Evolutionary conservation across 2,113 vertebrate genomes (phyloP).

Genomic region (Tupaia chinensis): DNA sequence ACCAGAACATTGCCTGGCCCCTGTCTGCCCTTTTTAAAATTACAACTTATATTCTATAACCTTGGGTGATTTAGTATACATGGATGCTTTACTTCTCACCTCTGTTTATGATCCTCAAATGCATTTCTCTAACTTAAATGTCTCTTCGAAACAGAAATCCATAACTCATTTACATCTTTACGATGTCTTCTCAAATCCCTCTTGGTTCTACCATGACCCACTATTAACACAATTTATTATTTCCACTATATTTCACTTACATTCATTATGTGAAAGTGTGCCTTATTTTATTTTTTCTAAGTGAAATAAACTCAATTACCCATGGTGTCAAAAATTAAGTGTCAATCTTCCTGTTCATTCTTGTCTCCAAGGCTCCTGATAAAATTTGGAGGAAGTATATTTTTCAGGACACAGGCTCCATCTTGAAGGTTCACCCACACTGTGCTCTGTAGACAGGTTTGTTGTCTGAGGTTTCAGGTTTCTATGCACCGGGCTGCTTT

Average conservation of each 20-base stretch:
- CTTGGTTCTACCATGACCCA: neutral
- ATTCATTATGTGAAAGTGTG: neutral
- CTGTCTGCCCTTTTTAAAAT: neutral
- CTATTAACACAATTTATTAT: neutral
- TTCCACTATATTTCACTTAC: neutral
- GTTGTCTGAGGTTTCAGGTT: neutral
- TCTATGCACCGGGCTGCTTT: neutral
- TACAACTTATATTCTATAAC: neutral
- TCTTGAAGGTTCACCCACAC: neutral
- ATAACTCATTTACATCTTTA: neutral
- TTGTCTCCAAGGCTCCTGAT: neutral
- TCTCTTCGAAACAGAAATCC: neutral
- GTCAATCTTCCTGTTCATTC: neutral
- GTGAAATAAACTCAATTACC: neutral
- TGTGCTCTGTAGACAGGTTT: neutral
- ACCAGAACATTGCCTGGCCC: no score
- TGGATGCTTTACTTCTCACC: neutral
- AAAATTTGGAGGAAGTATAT: neutral
- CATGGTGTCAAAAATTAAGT: neutral
- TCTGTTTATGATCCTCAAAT: neutral
- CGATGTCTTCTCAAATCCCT: neutral
- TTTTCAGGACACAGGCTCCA: neutral
- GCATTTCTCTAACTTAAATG: neutral
- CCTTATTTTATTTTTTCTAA: neutral
- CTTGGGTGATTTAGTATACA: neutral